Evolutionary conservation across 2,888 invertebrate genomes (phyloP), one percentile per base, ranked within the genome.

Genomic region (Xanthorhoe spadicearia): DNA sequence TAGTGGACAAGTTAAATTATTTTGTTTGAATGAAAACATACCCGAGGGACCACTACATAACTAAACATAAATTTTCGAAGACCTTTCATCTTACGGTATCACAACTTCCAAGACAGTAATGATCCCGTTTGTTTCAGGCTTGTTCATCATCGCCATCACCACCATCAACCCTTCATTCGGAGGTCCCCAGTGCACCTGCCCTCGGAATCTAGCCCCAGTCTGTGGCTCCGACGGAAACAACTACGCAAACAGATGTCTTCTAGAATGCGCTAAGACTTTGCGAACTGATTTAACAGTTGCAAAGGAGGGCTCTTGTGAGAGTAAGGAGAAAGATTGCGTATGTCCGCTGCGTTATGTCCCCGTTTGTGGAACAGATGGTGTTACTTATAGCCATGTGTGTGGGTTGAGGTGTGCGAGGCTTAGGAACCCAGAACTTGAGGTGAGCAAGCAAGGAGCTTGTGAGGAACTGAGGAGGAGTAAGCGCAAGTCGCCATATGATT

Each of bases 141-240:
- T 32, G 7, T 13, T 19, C 8, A 19, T 64, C 38, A n/a, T 61
- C 15, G 46, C 19, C n/a, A 28, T 55, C n/a, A 23, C 13, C 55
- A 43, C 49, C 61, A 54, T 62, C 59, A 35, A 49, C 46, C 32
- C 55, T 10, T n/a, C 49, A 32, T 18, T 9, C 18, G 61, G 38
- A 2, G 55, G 19, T 18, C 50, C 66, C 0, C 48, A 59, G 17
- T 66, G 66, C 61, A 8, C 43, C 19, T 69, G 69, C 18, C 61
- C 66, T 1, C 56, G 46, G 0, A 38, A 57, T 6, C 46, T 17
- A 46, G 60, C 64, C 1, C 69, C 68, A 0, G 66, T 71, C 32
- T 71, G 71, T 62, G 71, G 71, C 0, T 63, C 66, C 4, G 69
- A 71, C 35, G 68, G 69, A 0, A 53, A 13, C 10, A 32, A 59